A percentile compares a stretch with the other conserved stretches of the same genome.
Evolutionary conservation across 2,113 vertebrate species (phyloP).

Genomic region (Nothobranchius furzeri): DNA sequence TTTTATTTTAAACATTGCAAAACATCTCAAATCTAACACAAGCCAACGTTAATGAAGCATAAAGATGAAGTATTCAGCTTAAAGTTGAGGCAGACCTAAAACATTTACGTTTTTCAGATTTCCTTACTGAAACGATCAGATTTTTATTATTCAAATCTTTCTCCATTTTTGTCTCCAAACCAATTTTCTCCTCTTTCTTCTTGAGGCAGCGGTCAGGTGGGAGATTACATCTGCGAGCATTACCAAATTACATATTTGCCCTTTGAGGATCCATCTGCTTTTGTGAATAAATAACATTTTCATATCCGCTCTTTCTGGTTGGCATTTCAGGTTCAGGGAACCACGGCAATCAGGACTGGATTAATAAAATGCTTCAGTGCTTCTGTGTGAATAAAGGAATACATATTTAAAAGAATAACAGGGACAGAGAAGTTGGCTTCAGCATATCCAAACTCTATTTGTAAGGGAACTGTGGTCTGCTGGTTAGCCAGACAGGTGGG

Average conservation of each 20-base stretch:
- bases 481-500: conserved; percentile 15
- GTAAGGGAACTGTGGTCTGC: conserved; percentile 8
- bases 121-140: conserved; percentile 9
- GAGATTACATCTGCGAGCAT: conserved; percentile 34
- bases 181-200: conserved; percentile 15
- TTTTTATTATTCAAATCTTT: conserved; percentile 13
- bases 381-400: conserved; percentile 25
- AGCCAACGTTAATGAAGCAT: not conserved
- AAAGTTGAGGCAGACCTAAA: not conserved
- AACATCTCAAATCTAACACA: not conserved
- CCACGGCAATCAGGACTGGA: conserved; percentile 47
- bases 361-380: conserved; percentile 56
- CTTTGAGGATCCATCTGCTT: conserved; percentile 61
- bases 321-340: conserved; percentile 58
- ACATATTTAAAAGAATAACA: conserved; percentile 36
- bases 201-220: conserved; percentile 35
- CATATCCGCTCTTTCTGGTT: conserved; percentile 38
- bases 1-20: not conserved
- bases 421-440: conserved; percentile 48
- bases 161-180: conserved; percentile 24
- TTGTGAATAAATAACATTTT: conserved; percentile 63
- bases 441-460: conserved; percentile 15
- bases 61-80: not conserved
- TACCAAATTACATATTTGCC: conserved; percentile 64
- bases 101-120: conserved; percentile 12